These are phyloP conservation scores for Spialia ferax DNA, from an alignment of 2,888 invertebrate genomes.

Conservation along the genomic window DNA sequence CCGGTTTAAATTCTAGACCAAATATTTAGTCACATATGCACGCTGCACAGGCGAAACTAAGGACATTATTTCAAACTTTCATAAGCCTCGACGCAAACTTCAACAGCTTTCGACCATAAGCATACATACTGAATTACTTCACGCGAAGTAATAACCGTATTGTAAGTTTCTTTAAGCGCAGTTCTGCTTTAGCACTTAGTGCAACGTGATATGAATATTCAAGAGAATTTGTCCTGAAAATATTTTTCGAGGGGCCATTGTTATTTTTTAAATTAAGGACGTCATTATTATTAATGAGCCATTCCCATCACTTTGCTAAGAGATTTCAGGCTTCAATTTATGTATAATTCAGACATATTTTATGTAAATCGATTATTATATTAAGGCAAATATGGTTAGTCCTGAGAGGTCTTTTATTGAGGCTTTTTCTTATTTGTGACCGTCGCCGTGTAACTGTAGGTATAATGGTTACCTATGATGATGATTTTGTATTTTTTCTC, in stretches of 20 bases:
- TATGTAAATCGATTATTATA: background rate
- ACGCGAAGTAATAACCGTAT: constrained; percentile 31
- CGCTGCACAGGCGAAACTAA: constrained; percentile 56
- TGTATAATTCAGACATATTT: background rate
- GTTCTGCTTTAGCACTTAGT: background rate
- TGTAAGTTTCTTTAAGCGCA: constrained; percentile 29
- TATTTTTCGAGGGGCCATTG: background rate
- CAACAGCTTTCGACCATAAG: constrained; percentile 28
- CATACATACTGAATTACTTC: constrained; percentile 33
- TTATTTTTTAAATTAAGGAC: background rate
- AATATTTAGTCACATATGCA: constrained; percentile 47
- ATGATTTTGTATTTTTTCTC: too few species aligned
- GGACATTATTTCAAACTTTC: constrained; percentile 37
- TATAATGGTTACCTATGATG: too few species aligned
- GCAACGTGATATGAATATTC: constrained; percentile 22
- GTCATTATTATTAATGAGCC: background rate
- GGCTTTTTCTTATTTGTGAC: too few species aligned
- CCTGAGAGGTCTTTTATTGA: too few species aligned
- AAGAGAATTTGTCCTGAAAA: background rate
- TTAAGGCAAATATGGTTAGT: too few species aligned
- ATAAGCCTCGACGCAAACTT: constrained; percentile 23
- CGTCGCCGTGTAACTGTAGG: too few species aligned
- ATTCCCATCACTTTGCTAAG: background rate
- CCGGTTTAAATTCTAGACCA: background rate
- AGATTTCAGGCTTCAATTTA: background rate